Conservation (phyloP, 2,888 invertebrate genomes). For the Thysanoteuthis rhombus region DNA sequence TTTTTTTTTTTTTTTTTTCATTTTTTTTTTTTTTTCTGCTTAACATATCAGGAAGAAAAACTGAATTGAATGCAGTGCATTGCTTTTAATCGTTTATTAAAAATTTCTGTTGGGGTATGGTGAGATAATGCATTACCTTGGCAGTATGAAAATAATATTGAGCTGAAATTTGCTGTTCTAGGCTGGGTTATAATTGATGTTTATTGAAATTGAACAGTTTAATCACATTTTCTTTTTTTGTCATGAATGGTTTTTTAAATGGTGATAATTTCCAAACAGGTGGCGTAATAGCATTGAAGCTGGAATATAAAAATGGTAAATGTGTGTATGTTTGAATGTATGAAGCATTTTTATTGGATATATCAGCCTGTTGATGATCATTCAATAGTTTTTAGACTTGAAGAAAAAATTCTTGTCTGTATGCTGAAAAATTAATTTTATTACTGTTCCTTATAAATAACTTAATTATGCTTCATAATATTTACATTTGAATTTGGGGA, state of each 20-base stretch:
- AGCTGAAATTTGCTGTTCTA: slow-evolving; percentile 31
- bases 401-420: not conserved
- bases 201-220: slow-evolving; percentile 27
- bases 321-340: not conserved
- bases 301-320: slow-evolving; percentile 1
- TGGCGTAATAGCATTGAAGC: not conserved
- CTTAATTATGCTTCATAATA: not conserved
- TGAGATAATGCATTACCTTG: slow-evolving; percentile 30
- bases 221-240: slow-evolving; percentile 15
- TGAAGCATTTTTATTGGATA: slow-evolving; percentile 14
- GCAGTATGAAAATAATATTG: slow-evolving; percentile 16
- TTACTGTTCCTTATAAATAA: not conserved
- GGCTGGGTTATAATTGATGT: slow-evolving; percentile 24
- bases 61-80: slow-evolving; percentile 12
- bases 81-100: not conserved
- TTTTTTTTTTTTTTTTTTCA: not conserved
- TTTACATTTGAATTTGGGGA: not conserved
- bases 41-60: not conserved
- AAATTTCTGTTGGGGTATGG: slow-evolving; percentile 23
- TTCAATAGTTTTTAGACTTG: too few relatives aligned
- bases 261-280: slow-evolving; percentile 24
- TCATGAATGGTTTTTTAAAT: slow-evolving; percentile 22
- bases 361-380: not conserved
- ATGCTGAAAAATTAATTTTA: not conserved
- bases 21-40: not conserved